Base-by-base conservation (phyloP, 2,888 invertebrate genomes). In the Metallyticus violacea region DNA sequence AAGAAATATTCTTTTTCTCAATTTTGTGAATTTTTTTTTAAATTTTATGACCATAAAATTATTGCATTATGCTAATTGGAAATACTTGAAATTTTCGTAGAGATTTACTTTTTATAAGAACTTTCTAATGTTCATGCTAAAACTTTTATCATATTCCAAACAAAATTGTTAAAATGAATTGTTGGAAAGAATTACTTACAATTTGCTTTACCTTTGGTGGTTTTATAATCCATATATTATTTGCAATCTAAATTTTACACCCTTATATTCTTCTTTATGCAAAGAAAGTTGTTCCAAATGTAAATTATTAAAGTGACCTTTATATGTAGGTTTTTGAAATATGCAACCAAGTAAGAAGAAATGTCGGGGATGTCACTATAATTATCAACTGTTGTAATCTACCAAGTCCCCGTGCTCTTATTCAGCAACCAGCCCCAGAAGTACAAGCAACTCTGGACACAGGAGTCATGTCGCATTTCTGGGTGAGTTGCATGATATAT, bases 351-450 rank as follows among this genome's bases (percentile, higher is more conserved):
- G 40, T 62, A 4, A 22, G 40, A 62, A 91, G 91, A 79, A 93
- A 94, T 82, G 89, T 94, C 29, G 94, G 94, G 22, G 92, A 93
- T 90, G 92, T 94, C 7, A 94, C 94, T 86, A 94, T 95, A 93
- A 89, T 95, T 82, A 93, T 95, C 88, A 94, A 94, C 89, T 95
- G 94, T 88, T 94, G 94, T 89, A 94, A 94, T 7, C 93, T 94
- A 86, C 94, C 94, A 1, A 94, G 94, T 88, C 94, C 94, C 2
- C 91, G 94, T 88, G 92, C 94, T 6, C 90, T 94, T 80, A 89
- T 93, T 88, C 92, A 93, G 88, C 93, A 93, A 76, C 92, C 93
- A 2, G 30, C 81, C 2, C 92, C 92, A 88, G 92, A 94, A 89
- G 93, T 94, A 78, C 93, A 92, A 88, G 91, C 92, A 79, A 94